Conservation (phyloP, 2,888 invertebrate genomes). For the Blastobasis lacticolella region DNA sequence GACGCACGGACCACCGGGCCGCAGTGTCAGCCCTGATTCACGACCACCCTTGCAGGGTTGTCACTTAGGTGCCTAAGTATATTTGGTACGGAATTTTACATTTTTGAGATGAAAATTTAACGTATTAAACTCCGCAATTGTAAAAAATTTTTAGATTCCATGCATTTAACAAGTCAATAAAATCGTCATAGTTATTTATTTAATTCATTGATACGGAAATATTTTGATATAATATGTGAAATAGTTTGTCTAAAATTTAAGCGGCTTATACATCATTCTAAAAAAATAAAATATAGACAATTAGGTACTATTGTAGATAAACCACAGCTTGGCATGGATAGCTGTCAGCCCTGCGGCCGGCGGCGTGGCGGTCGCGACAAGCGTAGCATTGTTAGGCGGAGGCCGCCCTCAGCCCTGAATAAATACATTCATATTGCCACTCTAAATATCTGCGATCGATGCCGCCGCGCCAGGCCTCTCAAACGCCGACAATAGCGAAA, state of each 20-base stretch:
- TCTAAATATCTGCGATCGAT: conserved; percentile 64
- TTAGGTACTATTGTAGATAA: too few relatives aligned
- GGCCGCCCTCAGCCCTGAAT: conserved; percentile 68
- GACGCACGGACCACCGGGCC: conserved; percentile 67
- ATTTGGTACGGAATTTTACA: too few relatives aligned
- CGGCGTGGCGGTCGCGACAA: conserved; percentile 57
- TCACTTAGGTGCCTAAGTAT: conserved; percentile 4
- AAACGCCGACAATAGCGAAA: conserved; percentile 1
- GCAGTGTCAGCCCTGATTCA: conserved; percentile 69
- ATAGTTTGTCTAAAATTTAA: too few relatives aligned
- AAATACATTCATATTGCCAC: conserved; percentile 75
- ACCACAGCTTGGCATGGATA: background rate
- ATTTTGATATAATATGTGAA: too few relatives aligned
- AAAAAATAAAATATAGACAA: too few relatives aligned
- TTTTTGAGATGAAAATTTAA: too few relatives aligned
- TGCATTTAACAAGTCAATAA: too few relatives aligned
- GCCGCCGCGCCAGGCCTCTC: conserved; percentile 23
- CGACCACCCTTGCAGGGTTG: conserved; percentile 49
- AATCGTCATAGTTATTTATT: too few relatives aligned
- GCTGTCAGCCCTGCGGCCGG: conserved; percentile 37
- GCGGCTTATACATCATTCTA: too few relatives aligned
- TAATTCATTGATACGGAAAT: too few relatives aligned
- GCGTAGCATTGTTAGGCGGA: conserved; percentile 70
- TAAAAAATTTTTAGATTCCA: too few relatives aligned
- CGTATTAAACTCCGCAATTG: too few relatives aligned